Conservation (phyloP, 2,888 invertebrate genomes). For the Lepidochrysops patricia region DNA sequence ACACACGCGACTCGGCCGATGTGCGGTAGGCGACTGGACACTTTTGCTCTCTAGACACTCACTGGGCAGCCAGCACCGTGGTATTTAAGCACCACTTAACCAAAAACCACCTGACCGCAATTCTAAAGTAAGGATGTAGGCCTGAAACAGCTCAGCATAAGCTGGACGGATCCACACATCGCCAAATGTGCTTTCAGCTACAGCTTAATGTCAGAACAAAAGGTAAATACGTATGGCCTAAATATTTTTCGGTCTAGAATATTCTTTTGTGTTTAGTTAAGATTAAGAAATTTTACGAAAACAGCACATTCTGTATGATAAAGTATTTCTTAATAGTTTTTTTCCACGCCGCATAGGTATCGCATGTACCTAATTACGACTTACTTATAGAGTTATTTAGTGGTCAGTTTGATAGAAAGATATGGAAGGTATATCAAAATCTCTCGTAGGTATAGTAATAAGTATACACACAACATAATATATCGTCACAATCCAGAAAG, state of each 20-base stretch:
- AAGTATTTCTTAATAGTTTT: too few species aligned
- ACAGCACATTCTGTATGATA: too few species aligned
- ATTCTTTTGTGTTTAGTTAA: neutral
- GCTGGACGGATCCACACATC: slow-evolving; percentile 27
- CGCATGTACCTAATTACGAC: too few species aligned
- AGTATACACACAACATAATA: neutral
- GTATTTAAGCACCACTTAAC: slow-evolving; percentile 40
- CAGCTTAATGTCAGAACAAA: slow-evolving; percentile 12
- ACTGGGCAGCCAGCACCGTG: slow-evolving; percentile 59
- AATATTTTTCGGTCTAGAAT: neutral
- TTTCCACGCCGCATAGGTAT: too few species aligned
- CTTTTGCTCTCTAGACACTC: slow-evolving; percentile 42
- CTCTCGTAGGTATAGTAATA: too few species aligned
- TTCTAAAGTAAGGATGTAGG: slow-evolving; percentile 18
- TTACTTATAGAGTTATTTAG: too few species aligned
- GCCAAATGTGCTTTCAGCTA: slow-evolving; percentile 23
- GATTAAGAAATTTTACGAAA: neutral
- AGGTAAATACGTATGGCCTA: neutral
- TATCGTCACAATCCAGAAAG: slow-evolving; percentile 11
- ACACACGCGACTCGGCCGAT: slow-evolving; percentile 57
- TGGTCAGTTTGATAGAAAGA: too few species aligned
- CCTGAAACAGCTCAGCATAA: slow-evolving; percentile 30
- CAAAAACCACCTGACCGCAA: slow-evolving; percentile 30
- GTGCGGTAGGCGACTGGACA: slow-evolving; percentile 63
- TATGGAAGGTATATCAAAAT: too few species aligned